Percentiles rank a stretch among this genome's conserved stretches.
Evolutionary conservation across 1,140 invertebrate species (phyloP).

Genomic region (Aphis craccivora): DNA sequence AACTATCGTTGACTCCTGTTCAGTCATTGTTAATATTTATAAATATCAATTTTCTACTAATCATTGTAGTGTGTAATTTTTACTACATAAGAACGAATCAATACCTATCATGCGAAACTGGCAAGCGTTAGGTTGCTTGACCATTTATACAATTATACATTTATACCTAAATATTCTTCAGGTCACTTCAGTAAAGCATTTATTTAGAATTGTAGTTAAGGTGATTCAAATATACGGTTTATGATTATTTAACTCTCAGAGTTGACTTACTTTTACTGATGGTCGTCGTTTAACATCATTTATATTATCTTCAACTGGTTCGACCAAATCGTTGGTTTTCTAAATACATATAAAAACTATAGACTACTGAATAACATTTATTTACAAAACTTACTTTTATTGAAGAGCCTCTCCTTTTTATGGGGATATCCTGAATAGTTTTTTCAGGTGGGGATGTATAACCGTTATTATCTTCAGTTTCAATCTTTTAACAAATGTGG

Average conservation of each 20-base stretch:
- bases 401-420: slow-evolving; percentile 37
- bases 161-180: neutral
- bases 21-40: neutral
- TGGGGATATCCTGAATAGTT: neutral
- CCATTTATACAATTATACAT: neutral
- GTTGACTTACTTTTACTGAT: slow-evolving; percentile 37
- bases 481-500: slow-evolving; percentile 24
- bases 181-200: no score
- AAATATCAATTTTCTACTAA: no score
- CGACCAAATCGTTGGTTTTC: slow-evolving; percentile 1
- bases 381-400: slow-evolving; percentile 48
- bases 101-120: neutral
- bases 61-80: neutral
- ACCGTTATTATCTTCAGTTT: slow-evolving; percentile 31
- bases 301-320: neutral
- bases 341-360: slow-evolving; percentile 24
- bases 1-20: neutral
- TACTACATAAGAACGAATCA: neutral
- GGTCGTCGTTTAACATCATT: slow-evolving; percentile 1
- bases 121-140: neutral
- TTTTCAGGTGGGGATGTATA: neutral
- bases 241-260: neutral
- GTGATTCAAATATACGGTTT: neutral
- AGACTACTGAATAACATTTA: neutral
- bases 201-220: neutral